Percentiles rank a stretch among this genome's conserved stretches.
Conservation (phyloP, 2,888 invertebrate genomes). For the Platypus cylindrus region DNA sequence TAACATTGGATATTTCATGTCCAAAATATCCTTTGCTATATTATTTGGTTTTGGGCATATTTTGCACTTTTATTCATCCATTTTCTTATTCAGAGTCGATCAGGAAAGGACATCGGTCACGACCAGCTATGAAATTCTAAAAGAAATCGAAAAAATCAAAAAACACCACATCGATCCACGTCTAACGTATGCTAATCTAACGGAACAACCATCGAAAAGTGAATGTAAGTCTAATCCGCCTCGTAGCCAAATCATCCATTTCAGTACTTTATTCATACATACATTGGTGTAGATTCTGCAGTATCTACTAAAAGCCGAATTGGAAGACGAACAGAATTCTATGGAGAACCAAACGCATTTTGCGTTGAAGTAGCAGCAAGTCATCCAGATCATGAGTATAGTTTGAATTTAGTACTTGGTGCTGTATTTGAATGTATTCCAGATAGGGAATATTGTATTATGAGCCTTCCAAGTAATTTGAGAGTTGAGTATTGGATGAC, state of each 20-base stretch:
- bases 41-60: background rate
- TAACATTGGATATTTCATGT: background rate
- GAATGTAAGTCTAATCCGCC: slow-evolving; percentile 6
- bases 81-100: background rate
- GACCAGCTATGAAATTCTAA: slow-evolving; percentile 12
- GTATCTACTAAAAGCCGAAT: slow-evolving; percentile 7
- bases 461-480: slow-evolving; percentile 39
- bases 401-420: slow-evolving; percentile 37
- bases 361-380: slow-evolving; percentile 48
- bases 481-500: slow-evolving; percentile 11
- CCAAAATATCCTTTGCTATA: background rate
- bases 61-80: no score
- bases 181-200: slow-evolving; percentile 12
- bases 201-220: slow-evolving; percentile 13
- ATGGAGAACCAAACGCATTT: slow-evolving; percentile 46
- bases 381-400: slow-evolving; percentile 41
- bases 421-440: slow-evolving; percentile 56
- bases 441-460: slow-evolving; percentile 48
- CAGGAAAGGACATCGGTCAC: background rate
- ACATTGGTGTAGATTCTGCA: no score
- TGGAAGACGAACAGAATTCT: slow-evolving; percentile 15
- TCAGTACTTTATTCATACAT: background rate
- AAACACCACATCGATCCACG: slow-evolving; percentile 11
- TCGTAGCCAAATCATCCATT: background rate
- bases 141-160: slow-evolving; percentile 13